These are phyloP conservation scores for Catalaphyllia jardinei DNA, from an alignment of 64 coral and sea anemone genomes.

Conservation along the genomic window DNA sequence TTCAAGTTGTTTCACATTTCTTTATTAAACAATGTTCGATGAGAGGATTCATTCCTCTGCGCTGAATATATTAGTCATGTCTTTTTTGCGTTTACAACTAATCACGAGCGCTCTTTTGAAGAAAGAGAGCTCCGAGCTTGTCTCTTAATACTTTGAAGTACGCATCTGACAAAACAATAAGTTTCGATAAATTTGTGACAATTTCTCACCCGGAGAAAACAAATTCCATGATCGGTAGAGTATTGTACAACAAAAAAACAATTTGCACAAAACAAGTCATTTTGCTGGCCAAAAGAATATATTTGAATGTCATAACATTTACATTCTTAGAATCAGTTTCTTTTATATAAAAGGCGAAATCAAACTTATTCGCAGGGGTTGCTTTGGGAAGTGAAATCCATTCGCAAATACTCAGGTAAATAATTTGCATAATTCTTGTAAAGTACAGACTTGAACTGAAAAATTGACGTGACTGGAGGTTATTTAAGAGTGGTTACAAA, in stretches of 20 bases:
- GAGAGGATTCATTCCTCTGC: conserved; percentile 1
- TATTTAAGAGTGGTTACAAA: too few species aligned
- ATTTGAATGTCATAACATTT: too few species aligned
- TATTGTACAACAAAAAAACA: neutral
- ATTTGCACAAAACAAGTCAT: neutral
- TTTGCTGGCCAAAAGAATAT: too few species aligned
- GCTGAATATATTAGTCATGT: conserved; percentile 16
- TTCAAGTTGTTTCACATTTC: neutral
- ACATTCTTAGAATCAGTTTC: too few species aligned
- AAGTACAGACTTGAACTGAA: neutral
- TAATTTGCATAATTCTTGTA: neutral
- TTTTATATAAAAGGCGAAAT: neutral
- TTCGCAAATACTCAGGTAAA: neutral
- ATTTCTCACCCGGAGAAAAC: conserved; percentile 8
- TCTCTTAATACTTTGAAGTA: neutral
- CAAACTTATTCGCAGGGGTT: neutral
- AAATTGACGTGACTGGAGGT: too few species aligned
- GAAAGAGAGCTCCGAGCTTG: neutral
- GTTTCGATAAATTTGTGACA: neutral
- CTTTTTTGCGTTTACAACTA: conserved; percentile 2
- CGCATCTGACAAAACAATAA: conserved; percentile 7
- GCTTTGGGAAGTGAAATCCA: neutral
- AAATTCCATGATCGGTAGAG: neutral
- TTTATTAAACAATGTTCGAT: conserved; percentile 13
- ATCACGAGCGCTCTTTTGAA: neutral